These are phyloP conservation scores for Herminia tarsipennalis DNA, from an alignment of 2,888 invertebrate species.

Conservation along the genomic window DNA sequence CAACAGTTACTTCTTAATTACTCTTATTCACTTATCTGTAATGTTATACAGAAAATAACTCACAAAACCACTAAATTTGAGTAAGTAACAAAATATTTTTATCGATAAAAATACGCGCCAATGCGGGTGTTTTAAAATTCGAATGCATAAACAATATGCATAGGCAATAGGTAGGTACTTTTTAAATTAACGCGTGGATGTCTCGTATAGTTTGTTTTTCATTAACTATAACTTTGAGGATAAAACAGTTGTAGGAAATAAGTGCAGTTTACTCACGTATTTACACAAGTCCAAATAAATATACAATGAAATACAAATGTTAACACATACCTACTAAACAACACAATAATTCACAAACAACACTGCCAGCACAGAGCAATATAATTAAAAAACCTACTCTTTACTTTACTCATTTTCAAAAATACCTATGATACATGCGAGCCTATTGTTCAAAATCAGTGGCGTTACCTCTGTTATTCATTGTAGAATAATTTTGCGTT, in stretches of 20 bases:
- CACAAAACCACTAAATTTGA: not conserved
- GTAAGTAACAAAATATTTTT: not conserved
- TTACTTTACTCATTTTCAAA: constrained; percentile 10
- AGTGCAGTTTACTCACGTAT: constrained; percentile 3
- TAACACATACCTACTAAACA: constrained; percentile 2
- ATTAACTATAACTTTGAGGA: too few species aligned
- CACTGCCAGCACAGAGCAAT: constrained; percentile 1
- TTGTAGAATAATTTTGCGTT: not conserved
- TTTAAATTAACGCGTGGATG: too few species aligned
- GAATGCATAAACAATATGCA: constrained; percentile 1
- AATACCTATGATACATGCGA: not conserved
- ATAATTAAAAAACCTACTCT: not conserved
- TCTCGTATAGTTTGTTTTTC: too few species aligned
- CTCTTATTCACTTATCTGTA: not conserved
- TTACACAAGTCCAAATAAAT: not conserved
- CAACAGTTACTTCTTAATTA: constrained; percentile 7
- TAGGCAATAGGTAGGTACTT: not conserved
- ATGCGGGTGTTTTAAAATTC: constrained; percentile 31
- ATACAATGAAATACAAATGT: not conserved
- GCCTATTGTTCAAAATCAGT: constrained; percentile 6
- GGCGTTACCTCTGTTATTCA: constrained; percentile 6
- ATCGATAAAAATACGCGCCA: constrained; percentile 1
- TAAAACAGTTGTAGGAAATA: too few species aligned
- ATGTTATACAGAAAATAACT: too few species aligned
- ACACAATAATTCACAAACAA: constrained; percentile 3